A percentile compares a stretch with the other conserved stretches of the same genome.
phyloP scores from a whole-genome alignment of 2,113 vertebrate genomes.

The Pluvianellus socialis region DNA sequence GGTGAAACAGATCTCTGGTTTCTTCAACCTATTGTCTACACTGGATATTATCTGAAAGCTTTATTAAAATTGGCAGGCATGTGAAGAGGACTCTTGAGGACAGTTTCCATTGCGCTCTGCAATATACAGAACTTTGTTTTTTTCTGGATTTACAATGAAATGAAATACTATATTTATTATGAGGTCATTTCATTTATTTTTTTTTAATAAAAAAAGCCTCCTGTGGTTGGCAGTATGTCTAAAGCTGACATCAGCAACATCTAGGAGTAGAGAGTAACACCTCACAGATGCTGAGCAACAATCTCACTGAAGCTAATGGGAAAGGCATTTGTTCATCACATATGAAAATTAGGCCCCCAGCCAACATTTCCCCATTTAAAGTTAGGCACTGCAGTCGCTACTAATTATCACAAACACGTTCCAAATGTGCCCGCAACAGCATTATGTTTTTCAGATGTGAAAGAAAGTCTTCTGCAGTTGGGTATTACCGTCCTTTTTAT shows the following conservation, averaged over 20 bases:
- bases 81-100: not conserved
- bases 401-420: not conserved
- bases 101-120: not conserved
- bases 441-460: not conserved
- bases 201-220: not conserved
- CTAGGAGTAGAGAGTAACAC: not conserved
- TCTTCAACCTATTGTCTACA: not conserved
- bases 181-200: not conserved
- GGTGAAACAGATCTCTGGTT: not conserved
- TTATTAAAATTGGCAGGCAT: conserved; percentile 7
- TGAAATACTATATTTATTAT: not conserved
- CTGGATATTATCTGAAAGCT: not conserved
- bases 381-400: not conserved
- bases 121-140: not conserved
- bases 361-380: conserved; percentile 22
- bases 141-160: not conserved
- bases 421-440: not conserved
- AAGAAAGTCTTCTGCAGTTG: not conserved
- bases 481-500: not conserved
- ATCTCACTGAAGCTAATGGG: not conserved
- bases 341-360: not conserved
- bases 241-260: conserved; percentile 29
- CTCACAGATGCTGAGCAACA: conserved; percentile 14
- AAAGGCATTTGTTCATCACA: not conserved
- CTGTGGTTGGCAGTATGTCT: not conserved